Evolutionary conservation across 1,140 invertebrate species (phyloP).

Genomic region (Ostrea edulis): DNA sequence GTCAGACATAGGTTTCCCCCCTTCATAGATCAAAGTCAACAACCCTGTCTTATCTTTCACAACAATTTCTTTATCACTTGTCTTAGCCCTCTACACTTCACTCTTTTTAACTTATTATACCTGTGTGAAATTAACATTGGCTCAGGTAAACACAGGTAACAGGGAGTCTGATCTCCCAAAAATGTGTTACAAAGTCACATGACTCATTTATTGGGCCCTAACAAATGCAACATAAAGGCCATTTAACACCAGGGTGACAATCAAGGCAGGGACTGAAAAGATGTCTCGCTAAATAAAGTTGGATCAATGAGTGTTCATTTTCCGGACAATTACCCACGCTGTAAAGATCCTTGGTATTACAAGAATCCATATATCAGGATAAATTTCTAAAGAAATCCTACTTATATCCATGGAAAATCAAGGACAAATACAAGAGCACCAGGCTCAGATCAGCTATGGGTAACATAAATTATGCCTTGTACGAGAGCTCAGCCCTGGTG

Average conservation of each 20-base stretch:
- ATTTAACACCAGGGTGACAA: slow-evolving; percentile 16
- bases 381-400: slow-evolving; percentile 1
- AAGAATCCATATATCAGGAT: slow-evolving; percentile 31
- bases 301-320: slow-evolving; percentile 13
- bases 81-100: not conserved
- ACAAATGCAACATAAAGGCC: not conserved
- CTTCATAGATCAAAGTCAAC: not conserved
- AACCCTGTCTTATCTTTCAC: slow-evolving; percentile 4
- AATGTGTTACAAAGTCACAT: slow-evolving; percentile 13
- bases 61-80: not conserved
- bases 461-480: not conserved
- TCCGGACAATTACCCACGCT: slow-evolving; percentile 1
- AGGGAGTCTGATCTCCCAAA: not conserved
- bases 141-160: slow-evolving; percentile 5
- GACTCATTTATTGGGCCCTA: not conserved
- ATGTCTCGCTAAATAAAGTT: not conserved
- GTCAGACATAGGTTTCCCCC: not conserved
- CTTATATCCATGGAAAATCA: not conserved
- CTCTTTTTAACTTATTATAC: not conserved
- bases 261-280: not conserved
- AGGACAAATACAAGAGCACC: not conserved
- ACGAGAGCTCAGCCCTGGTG: not conserved
- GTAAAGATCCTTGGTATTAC: not conserved
- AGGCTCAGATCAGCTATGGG: not conserved
- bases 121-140: not conserved